phyloP scores from a whole-genome alignment of 2,888 invertebrate genomes.

The Erannis defoliaria region DNA sequence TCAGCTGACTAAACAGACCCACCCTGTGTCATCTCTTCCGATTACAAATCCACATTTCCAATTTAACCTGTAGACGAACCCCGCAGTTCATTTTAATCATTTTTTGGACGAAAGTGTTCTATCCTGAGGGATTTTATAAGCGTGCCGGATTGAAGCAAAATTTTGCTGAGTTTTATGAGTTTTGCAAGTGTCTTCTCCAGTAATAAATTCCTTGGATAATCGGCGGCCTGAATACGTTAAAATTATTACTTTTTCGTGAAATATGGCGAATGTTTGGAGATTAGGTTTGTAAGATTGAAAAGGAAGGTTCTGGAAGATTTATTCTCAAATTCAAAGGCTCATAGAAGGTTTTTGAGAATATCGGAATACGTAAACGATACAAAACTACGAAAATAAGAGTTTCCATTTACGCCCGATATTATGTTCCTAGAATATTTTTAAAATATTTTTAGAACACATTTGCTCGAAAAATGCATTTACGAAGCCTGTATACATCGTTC shows the following conservation, averaged over 20 bases:
- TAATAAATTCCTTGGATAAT: constrained; percentile 42
- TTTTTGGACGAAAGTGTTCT: constrained; percentile 34
- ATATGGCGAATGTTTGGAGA: constrained; percentile 26
- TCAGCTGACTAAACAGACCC: neutral
- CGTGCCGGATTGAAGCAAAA: constrained; percentile 33
- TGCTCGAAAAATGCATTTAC: too few relatives aligned
- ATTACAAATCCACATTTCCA: constrained; percentile 45
- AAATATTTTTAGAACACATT: too few relatives aligned
- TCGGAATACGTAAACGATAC: too few relatives aligned
- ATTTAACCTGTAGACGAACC: constrained; percentile 40
- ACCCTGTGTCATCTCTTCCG: constrained; percentile 7
- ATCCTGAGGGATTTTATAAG: constrained; percentile 26
- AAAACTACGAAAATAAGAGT: neutral
- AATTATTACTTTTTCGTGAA: constrained; percentile 40
- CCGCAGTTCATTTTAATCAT: constrained; percentile 37
- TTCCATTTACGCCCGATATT: too few relatives aligned
- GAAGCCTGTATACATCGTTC: too few relatives aligned
- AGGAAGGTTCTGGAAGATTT: neutral
- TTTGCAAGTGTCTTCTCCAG: constrained; percentile 32
- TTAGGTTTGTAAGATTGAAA: constrained; percentile 14
- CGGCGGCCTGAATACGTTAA: constrained; percentile 35
- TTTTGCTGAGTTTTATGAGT: constrained; percentile 42
- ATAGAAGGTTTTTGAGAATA: too few relatives aligned
- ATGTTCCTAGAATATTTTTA: too few relatives aligned
- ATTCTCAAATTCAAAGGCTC: too few relatives aligned